These are phyloP conservation scores for Tyrophagus putrescentiae DNA, from an alignment of 1,140 invertebrate genomes.

Conservation along the genomic window DNA sequence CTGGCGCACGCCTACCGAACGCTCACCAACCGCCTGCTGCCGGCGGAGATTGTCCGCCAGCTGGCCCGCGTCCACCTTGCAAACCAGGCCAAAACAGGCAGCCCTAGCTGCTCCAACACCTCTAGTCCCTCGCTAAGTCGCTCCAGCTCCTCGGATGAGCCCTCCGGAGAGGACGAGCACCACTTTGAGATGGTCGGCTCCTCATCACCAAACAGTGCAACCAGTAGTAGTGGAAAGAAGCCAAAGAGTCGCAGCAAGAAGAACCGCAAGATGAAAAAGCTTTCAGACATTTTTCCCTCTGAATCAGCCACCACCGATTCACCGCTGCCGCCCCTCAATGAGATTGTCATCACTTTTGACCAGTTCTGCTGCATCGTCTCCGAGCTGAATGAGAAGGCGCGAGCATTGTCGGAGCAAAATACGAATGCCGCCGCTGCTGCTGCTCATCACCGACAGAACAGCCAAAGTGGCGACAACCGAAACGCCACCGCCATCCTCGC, in stretches of 20 bases:
- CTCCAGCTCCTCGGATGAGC: neutral
- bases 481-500: neutral
- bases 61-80: neutral
- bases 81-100: neutral
- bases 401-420: neutral
- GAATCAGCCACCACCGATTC: constrained; percentile 8
- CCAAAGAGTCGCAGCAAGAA: constrained; percentile 4
- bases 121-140: constrained; percentile 10
- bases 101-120: too few species aligned
- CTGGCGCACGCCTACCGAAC: constrained; percentile 1
- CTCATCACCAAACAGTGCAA: neutral
- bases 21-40: neutral
- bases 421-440: neutral
- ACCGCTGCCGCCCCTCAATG: constrained; percentile 22
- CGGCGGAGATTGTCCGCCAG: neutral
- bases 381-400: constrained; percentile 33
- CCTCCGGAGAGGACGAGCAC: neutral
- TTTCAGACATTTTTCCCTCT: neutral
- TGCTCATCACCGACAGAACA: neutral
- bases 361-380: constrained; percentile 49
- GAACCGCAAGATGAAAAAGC: constrained; percentile 2
- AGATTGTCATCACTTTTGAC: constrained; percentile 42
- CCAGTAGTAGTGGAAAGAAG: neutral
- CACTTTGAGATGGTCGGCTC: neutral
- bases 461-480: neutral